Evolutionary conservation across 92 coral and sea anemone species (phyloP).

Genomic region (Palythoa grandis): DNA sequence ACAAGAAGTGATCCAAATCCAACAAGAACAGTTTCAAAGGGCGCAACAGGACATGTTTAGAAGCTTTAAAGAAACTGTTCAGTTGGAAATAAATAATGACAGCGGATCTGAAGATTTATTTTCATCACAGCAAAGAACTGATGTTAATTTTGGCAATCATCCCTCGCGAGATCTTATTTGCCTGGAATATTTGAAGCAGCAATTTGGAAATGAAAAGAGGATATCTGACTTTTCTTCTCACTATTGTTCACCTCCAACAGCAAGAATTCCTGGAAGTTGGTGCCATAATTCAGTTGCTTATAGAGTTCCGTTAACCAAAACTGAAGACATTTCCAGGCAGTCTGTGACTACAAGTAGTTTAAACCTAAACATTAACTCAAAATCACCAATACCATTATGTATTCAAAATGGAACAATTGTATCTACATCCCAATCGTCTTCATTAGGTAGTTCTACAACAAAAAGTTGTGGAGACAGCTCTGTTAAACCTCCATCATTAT

Average conservation of each 20-base stretch:
- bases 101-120: conserved; percentile 43
- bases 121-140: conserved; percentile 33
- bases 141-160: background rate
- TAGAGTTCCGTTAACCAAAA: background rate
- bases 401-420: background rate
- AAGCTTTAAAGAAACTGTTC: conserved; percentile 58
- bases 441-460: background rate
- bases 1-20: conserved; percentile 54
- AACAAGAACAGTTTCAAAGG: conserved; percentile 67
- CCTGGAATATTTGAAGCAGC: conserved; percentile 57
- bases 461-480: background rate
- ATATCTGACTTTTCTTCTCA: conserved; percentile 6
- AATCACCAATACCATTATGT: background rate
- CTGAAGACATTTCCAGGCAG: background rate
- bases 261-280: conserved; percentile 58
- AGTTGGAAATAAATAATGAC: conserved; percentile 41
- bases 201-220: conserved; percentile 37
- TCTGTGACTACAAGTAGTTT: background rate
- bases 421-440: background rate
- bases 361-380: background rate
- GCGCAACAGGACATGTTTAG: conserved; percentile 61
- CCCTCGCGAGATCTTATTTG: conserved; percentile 38
- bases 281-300: background rate
- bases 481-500: background rate
- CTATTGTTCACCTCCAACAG: conserved; percentile 33